phyloP scores from a whole-genome alignment of 2,113 vertebrate genomes.

The Ceyx margarethae region DNA sequence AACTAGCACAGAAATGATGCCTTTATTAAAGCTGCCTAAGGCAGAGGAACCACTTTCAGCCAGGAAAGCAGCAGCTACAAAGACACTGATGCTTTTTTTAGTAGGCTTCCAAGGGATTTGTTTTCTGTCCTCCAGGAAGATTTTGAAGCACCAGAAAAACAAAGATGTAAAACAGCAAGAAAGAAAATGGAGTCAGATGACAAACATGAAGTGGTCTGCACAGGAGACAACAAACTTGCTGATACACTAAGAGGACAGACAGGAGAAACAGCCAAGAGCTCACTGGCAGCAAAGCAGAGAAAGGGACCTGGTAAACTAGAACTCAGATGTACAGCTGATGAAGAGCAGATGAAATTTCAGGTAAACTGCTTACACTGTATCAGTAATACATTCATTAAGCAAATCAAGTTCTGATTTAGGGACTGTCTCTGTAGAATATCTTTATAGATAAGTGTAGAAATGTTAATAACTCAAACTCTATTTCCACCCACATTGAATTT shows the following conservation, averaged over 20 bases:
- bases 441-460: neutral
- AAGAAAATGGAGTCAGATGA: neutral
- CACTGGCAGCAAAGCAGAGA: neutral
- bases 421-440: neutral
- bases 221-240: neutral
- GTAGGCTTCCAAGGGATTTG: neutral
- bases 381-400: neutral
- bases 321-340: neutral
- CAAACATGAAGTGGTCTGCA: neutral
- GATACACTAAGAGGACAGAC: neutral
- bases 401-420: neutral
- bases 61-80: neutral
- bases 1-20: neutral
- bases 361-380: neutral
- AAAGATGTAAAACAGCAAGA: neutral
- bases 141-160: neutral
- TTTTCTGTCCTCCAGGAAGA: conserved; percentile 53
- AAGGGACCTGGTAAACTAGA: neutral
- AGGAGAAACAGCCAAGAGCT: neutral
- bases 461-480: neutral
- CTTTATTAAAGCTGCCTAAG: neutral
- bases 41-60: neutral
- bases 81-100: neutral
- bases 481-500: neutral
- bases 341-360: neutral